Conservation (phyloP, 1,140 invertebrate genomes). For the Lordiphosa clarofinis region DNA sequence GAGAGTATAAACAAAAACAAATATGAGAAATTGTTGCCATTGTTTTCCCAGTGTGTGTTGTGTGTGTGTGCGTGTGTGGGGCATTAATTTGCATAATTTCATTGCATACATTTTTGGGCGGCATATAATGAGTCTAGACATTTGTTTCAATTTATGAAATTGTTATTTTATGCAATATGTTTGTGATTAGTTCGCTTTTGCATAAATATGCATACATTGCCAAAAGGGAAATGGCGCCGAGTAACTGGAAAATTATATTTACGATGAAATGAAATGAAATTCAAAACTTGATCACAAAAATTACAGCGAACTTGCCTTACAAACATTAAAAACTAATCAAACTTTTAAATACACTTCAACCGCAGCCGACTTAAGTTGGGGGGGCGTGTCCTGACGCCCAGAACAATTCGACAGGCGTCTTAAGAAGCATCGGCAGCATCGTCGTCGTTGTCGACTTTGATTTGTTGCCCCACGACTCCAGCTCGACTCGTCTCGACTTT, state of each 20-base stretch:
- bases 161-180: constrained; percentile 67
- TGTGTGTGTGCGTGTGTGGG: neutral
- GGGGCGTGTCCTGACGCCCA: constrained; percentile 27
- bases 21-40: constrained; percentile 3
- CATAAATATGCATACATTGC: constrained; percentile 38
- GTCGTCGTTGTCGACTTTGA: constrained; percentile 51
- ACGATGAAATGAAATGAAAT: constrained; percentile 31
- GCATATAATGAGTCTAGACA: constrained; percentile 66
- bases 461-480: constrained; percentile 50
- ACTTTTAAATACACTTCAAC: constrained; percentile 77
- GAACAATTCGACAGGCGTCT: constrained; percentile 71
- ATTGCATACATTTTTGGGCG: constrained; percentile 49
- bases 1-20: neutral
- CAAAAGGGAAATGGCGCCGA: neutral
- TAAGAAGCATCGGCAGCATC: constrained; percentile 41
- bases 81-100: constrained; percentile 63
- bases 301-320: constrained; percentile 36
- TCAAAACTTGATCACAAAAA: constrained; percentile 39
- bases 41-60: neutral
- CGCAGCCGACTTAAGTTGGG: constrained; percentile 60
- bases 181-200: constrained; percentile 61
- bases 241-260: constrained; percentile 6
- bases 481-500: constrained; percentile 38
- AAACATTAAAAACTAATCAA: constrained; percentile 78
- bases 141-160: constrained; percentile 61